Conservation (phyloP, 2,888 invertebrate genomes). For the Vannuccia rotundouncinata region DNA sequence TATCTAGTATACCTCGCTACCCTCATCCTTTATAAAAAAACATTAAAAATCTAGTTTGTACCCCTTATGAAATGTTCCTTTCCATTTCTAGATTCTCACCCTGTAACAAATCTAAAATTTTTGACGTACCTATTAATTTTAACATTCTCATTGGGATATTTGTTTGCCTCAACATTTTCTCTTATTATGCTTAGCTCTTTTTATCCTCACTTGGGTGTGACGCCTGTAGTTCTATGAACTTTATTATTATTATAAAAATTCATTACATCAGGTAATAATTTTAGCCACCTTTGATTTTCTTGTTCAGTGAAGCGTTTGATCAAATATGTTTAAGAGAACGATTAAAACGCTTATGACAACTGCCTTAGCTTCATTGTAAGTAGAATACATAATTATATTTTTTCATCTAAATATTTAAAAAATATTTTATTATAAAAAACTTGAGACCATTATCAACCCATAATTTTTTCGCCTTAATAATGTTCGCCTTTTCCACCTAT, state of each 20-base stretch:
- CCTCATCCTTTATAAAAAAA: no score
- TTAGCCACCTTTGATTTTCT: neutral
- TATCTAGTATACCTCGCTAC: no score
- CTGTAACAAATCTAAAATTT: conserved; percentile 18
- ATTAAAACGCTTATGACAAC: neutral
- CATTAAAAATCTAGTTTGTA: no score
- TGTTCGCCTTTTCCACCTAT: neutral
- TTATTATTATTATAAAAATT: neutral
- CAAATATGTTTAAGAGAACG: neutral
- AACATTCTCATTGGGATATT: neutral
- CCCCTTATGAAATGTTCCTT: neutral
- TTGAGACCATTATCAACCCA: neutral
- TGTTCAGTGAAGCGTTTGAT: neutral
- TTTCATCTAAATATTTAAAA: neutral
- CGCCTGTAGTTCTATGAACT: neutral
- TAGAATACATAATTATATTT: neutral
- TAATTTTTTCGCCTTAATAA: no score
- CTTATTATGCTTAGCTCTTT: neutral
- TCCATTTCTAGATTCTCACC: neutral
- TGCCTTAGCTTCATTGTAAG: neutral
- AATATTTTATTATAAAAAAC: conserved; percentile 18
- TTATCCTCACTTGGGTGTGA: neutral
- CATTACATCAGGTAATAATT: neutral
- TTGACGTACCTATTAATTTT: neutral
- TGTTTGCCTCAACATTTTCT: neutral